Evolutionary conservation across 2,113 vertebrate genomes (phyloP).

Genomic region (Butorides virescens): DNA sequence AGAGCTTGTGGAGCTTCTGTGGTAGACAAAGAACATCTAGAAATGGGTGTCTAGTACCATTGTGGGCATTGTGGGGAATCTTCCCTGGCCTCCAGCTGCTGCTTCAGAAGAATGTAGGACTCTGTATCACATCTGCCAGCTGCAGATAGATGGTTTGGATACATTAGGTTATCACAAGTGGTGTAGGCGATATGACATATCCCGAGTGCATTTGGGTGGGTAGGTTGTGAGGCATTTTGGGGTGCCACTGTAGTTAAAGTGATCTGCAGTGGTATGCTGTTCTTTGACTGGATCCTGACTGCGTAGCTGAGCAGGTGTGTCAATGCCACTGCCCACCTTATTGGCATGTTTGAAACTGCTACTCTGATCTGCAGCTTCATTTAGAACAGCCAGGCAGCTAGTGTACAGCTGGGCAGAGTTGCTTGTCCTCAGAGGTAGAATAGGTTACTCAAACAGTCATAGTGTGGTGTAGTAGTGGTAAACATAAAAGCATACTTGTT

Average conservation of each 20-base stretch:
- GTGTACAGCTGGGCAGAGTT: background rate
- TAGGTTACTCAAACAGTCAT: background rate
- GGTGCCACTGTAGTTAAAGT: background rate
- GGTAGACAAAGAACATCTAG: background rate
- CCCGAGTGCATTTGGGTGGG: background rate
- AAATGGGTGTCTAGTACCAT: background rate
- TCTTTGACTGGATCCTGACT: background rate
- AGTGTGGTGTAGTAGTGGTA: fast-evolving
- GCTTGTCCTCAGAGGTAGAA: background rate
- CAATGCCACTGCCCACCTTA: background rate
- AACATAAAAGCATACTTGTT: background rate
- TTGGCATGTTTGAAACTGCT: background rate
- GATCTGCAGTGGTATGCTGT: background rate
- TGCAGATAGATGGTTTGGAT: background rate
- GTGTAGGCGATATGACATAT: background rate
- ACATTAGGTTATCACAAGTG: background rate
- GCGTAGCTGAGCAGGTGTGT: background rate
- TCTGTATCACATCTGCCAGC: background rate
- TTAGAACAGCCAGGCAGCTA: background rate
- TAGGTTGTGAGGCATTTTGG: background rate
- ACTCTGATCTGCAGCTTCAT: background rate
- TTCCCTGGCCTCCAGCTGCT: background rate
- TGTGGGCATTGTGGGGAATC: background rate
- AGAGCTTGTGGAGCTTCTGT: background rate
- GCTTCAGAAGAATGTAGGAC: background rate